phyloP scores from a whole-genome alignment of 2,113 vertebrate genomes.

The Chamaetylas fuelleborni region DNA sequence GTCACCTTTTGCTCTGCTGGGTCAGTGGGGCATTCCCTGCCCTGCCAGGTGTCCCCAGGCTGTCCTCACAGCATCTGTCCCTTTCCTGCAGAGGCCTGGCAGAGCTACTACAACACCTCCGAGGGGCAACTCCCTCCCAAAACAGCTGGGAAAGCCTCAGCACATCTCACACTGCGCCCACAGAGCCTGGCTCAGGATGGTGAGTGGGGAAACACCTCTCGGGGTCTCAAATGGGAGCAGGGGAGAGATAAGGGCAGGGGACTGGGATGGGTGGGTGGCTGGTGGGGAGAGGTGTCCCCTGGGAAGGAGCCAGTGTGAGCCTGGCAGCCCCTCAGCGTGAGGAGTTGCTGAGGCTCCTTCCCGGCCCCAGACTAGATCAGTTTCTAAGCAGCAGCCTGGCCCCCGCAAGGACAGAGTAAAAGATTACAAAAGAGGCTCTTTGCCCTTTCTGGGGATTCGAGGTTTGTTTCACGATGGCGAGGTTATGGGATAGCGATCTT shows the following conservation, averaged over 20 bases:
- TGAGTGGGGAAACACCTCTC: not conserved
- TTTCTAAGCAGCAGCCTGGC: no score
- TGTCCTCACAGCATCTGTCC: not conserved
- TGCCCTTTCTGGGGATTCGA: no score
- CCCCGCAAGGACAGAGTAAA: no score
- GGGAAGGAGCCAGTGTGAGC: no score
- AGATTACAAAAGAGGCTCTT: no score
- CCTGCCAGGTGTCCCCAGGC: not conserved
- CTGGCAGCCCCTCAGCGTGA: no score
- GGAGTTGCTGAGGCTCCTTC: no score
- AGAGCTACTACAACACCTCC: not conserved
- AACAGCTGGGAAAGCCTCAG: not conserved
- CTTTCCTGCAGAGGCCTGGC: not conserved
- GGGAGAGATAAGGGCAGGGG: not conserved
- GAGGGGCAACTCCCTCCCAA: not conserved
- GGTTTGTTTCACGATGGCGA: no score
- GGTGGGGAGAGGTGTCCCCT: not conserved
- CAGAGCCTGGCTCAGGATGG: constrained; percentile 13
- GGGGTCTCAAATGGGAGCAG: not conserved
- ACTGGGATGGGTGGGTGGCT: not conserved
- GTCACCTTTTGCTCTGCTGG: not conserved
- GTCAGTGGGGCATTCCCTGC: not conserved
- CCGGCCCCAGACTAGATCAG: no score
- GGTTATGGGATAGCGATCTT: no score
- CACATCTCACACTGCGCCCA: constrained; percentile 51